Evolutionary conservation across 2,888 invertebrate genomes (phyloP).

Genomic region (Drosophila mettleri): DNA sequence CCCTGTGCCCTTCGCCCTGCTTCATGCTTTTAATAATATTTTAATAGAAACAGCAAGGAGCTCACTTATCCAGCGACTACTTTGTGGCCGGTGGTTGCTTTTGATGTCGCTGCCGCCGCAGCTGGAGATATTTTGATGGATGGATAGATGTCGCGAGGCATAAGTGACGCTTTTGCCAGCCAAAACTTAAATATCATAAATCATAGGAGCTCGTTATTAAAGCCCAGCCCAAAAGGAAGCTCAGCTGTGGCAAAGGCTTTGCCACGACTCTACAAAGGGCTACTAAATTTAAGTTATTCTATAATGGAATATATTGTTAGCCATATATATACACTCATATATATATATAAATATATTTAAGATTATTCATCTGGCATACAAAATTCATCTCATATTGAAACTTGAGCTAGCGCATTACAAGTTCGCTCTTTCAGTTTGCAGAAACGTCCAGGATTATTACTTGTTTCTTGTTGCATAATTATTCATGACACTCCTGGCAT

Average conservation of each 20-base stretch:
- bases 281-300: not conserved
- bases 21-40: conserved; percentile 63
- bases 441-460: not conserved
- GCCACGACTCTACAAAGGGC: not conserved
- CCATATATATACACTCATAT: too few relatives aligned
- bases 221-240: conserved; percentile 9
- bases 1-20: conserved; percentile 9
- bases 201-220: conserved; percentile 46
- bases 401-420: conserved; percentile 9
- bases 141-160: conserved; percentile 39
- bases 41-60: conserved; percentile 60
- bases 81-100: conserved; percentile 49
- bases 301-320: too few relatives aligned
- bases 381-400: not conserved
- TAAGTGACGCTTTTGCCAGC: conserved; percentile 49
- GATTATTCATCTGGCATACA: not conserved
- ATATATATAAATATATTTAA: too few relatives aligned
- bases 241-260: conserved; percentile 1
- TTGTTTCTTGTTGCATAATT: conserved; percentile 47
- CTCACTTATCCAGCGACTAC: conserved; percentile 29
- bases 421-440: not conserved
- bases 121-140: conserved; percentile 60
- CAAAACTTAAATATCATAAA: conserved; percentile 59
- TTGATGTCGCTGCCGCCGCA: conserved; percentile 50
- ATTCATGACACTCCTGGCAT: conserved; percentile 54